Base-by-base conservation (phyloP, 30 jellyfish, hydroid and myxozoan genomes). In the Aurelia sp. region DNA sequence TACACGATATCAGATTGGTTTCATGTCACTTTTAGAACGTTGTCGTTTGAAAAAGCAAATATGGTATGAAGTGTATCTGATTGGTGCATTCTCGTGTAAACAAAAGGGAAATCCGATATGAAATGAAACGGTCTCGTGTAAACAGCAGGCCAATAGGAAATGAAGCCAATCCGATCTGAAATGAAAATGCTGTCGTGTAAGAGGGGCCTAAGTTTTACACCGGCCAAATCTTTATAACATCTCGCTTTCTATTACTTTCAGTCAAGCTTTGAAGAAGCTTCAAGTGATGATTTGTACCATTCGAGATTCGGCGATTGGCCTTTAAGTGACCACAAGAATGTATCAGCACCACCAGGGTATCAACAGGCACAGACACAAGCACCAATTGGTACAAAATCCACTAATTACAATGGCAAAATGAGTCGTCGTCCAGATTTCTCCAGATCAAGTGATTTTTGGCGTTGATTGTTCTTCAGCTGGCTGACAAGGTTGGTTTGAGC, bases 251-350 rank as follows among this genome's bases (percentile, higher is more conserved):
- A 52, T 52, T 61, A 5, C 41, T 33, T 77, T 18, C 71, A 82
- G 91, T 82, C 91, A 22, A 82, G 91, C 79, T 82, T 82, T 71
- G 91, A 82, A 60, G 91, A 82, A 19, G 90, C 82, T 6, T 82
- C 91, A 23, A 82, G 91, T 47, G 91, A 82, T 10, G 91, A 82
- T 31, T 35, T 82, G 41, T 66, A 66, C 73, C 37, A 62, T 57
- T 77, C 79, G 59, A 53, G 85, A 23, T 68, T 6, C 47, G 76
- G 73, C 18, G 59, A 72, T 63, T 16, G 78, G 19, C 33, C 58
- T 17, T 52, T 82, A 11, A 71, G 72, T 59, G 78, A 84, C 66
- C 93, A 83, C 23, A 83, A 75, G 51, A 84, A 86, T 21, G 30
- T 78, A 19, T 50, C 50, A 63, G 62, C 79, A 21, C 74, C 35